Evolutionary conservation across 2,888 invertebrate species (phyloP).

Genomic region (Dascillus cervinus): DNA sequence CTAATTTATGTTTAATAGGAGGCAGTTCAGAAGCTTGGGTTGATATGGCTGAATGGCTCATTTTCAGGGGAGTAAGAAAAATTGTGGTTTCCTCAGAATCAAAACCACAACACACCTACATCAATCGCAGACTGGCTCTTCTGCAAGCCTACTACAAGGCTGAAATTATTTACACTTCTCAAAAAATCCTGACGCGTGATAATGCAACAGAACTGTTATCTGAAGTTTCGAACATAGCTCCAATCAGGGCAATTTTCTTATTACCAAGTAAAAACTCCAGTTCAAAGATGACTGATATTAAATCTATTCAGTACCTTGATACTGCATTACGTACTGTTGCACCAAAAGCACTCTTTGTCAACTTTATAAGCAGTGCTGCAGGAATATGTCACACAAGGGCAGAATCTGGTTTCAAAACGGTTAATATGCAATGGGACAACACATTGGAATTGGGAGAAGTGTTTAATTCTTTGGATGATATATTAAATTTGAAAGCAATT

Average conservation of each 20-base stretch:
- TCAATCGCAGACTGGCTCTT: slow-evolving; percentile 32
- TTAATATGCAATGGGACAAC: slow-evolving; percentile 33
- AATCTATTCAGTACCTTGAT: slow-evolving; percentile 34
- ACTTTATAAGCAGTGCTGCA: slow-evolving; percentile 30
- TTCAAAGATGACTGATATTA: slow-evolving; percentile 27
- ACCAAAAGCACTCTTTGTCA: slow-evolving; percentile 35
- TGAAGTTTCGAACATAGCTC: slow-evolving; percentile 28
- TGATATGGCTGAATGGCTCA: slow-evolving; percentile 71
- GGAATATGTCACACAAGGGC: slow-evolving; percentile 31
- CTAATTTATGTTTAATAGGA: slow-evolving; percentile 20
- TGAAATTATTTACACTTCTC: slow-evolving; percentile 30
- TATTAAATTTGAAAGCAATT: slow-evolving; percentile 28
- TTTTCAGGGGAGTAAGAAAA: slow-evolving; percentile 72
- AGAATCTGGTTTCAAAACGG: slow-evolving; percentile 32
- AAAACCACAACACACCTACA: slow-evolving; percentile 66
- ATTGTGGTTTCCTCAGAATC: slow-evolving; percentile 72
- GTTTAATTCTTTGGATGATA: slow-evolving; percentile 31
- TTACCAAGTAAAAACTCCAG: slow-evolving; percentile 26
- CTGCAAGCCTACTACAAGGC: slow-evolving; percentile 32
- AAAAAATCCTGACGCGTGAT: slow-evolving; percentile 30
- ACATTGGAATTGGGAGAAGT: slow-evolving; percentile 29
- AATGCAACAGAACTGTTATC: slow-evolving; percentile 27
- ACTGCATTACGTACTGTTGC: slow-evolving; percentile 31
- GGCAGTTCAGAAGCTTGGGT: slow-evolving; percentile 35
- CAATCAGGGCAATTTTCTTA: slow-evolving; percentile 32